These are phyloP conservation scores for Poecilia latipinna DNA, from an alignment of 2,113 vertebrate genomes.

Conservation along the genomic window DNA sequence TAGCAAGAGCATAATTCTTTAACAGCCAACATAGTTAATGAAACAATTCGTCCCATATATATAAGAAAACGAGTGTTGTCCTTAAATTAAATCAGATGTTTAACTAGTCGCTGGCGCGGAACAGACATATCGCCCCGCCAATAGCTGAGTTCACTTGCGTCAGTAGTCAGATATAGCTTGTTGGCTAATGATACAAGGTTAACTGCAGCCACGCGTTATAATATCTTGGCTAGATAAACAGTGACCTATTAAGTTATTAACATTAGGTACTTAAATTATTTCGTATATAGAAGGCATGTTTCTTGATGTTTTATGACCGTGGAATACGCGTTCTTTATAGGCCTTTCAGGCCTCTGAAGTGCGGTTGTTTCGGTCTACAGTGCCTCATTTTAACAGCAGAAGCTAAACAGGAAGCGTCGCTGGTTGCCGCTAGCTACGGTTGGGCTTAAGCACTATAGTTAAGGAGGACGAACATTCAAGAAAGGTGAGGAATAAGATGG, in stretches of 20 bases:
- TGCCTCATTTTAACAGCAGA: background rate
- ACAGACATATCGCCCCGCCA: constrained; percentile 46
- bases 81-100: too few species aligned
- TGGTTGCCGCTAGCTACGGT: background rate
- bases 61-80: too few species aligned
- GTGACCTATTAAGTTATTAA: background rate
- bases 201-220: constrained; percentile 4
- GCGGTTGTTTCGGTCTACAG: background rate
- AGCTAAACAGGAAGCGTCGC: background rate
- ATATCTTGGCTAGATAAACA: background rate
- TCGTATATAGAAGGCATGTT: too few species aligned
- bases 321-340: background rate
- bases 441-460: background rate
- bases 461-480: background rate
- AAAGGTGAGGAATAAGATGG: too few species aligned
- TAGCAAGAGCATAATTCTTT: background rate
- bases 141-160: constrained; percentile 10
- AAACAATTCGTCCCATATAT: background rate
- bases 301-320: too few species aligned
- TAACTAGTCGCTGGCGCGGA: too few species aligned
- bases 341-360: background rate
- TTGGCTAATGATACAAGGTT: constrained; percentile 42
- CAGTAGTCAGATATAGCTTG: constrained; percentile 38
- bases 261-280: background rate
- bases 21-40: background rate